A percentile compares a stretch with the other conserved stretches of the same genome.
Evolutionary conservation across 2,888 invertebrate genomes (phyloP).

Genomic region (Idaea dimidiata): DNA sequence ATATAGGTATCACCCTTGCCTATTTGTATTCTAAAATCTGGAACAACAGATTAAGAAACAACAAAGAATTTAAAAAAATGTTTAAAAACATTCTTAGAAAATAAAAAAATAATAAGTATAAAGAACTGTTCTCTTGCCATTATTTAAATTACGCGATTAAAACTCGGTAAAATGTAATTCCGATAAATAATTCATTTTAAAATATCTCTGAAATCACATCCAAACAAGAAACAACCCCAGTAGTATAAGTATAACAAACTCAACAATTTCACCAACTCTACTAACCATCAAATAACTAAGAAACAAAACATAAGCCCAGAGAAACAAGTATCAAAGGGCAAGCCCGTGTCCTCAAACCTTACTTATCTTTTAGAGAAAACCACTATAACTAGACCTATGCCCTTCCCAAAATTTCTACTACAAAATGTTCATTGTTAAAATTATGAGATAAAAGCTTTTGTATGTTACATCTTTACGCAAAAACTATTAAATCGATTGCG

Average conservation of each 20-base stretch:
- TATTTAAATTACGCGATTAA: too few species aligned
- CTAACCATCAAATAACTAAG: neutral
- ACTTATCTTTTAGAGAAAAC: neutral
- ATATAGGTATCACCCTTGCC: too few species aligned
- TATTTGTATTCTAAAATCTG: too few species aligned
- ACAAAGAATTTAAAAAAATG: too few species aligned
- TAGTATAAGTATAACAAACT: neutral
- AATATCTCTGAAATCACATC: too few species aligned
- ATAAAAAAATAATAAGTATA: too few species aligned
- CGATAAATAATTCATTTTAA: too few species aligned
- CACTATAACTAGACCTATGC: neutral
- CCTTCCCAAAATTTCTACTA: neutral
- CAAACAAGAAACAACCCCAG: too few species aligned
- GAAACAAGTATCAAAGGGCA: neutral
- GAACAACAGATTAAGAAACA: too few species aligned
- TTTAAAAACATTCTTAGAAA: too few species aligned
- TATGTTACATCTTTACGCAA: neutral
- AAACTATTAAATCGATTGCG: neutral
- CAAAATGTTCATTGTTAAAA: neutral
- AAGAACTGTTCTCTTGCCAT: too few species aligned
- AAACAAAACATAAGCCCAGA: constrained; percentile 5
- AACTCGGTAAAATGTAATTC: too few species aligned
- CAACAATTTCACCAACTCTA: neutral
- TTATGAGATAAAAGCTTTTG: neutral
- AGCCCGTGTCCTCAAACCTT: neutral